Conservation (phyloP, 2,888 invertebrate genomes). For the Cerceris rybyensis region DNA sequence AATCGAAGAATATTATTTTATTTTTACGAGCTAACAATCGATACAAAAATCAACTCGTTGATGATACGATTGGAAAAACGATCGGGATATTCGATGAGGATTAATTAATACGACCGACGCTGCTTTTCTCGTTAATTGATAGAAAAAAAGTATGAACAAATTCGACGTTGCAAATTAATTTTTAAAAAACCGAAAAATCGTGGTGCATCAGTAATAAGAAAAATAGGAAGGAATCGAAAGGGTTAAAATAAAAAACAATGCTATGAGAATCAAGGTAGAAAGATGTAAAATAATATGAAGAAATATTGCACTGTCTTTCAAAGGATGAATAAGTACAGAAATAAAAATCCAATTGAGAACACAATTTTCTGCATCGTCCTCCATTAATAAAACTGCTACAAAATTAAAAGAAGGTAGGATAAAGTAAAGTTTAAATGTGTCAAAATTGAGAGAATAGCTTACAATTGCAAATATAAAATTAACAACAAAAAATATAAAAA, state of each 20-base stretch:
- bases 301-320: neutral
- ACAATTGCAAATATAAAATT: neutral
- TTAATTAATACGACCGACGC: slow-evolving; percentile 37
- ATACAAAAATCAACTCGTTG: slow-evolving; percentile 57
- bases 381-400: no score
- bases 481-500: neutral
- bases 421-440: no score
- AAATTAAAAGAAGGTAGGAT: no score
- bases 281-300: neutral
- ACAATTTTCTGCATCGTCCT: no score
- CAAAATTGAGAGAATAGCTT: no score
- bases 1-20: slow-evolving; percentile 41
- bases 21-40: slow-evolving; percentile 50
- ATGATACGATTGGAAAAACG: slow-evolving; percentile 46
- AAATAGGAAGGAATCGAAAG: no score
- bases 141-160: neutral
- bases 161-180: neutral
- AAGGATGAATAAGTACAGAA: no score
- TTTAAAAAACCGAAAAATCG: neutral
- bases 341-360: no score
- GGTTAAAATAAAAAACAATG: no score
- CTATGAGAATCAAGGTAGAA: neutral
- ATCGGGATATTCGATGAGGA: slow-evolving; percentile 23
- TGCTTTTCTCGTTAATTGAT: slow-evolving; percentile 29
- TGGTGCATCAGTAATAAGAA: no score